Percentiles rank a stretch among this genome's conserved stretches.
phyloP scores from a whole-genome alignment of 2,113 vertebrate genomes.

The Psittacula cyanocephala region DNA sequence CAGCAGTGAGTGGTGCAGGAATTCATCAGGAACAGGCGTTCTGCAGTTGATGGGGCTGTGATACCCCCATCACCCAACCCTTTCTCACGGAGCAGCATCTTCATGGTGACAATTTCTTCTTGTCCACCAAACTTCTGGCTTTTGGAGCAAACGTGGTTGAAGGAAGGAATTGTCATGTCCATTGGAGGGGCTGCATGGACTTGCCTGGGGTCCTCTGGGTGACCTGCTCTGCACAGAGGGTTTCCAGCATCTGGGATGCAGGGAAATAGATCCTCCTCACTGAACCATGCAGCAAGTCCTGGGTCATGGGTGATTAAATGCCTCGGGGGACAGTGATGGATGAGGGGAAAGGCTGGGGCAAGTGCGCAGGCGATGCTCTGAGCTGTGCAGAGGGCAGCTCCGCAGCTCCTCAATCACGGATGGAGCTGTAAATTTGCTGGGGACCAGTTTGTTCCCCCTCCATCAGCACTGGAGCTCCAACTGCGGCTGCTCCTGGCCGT shows the following conservation, averaged over 20 bases:
- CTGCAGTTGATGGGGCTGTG: fast-evolving
- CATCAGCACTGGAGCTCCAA: fast-evolving
- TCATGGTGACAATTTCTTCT: not conserved
- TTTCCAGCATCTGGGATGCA: fast-evolving
- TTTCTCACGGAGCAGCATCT: not conserved
- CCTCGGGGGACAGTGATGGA: not conserved
- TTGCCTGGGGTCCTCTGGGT: fast-evolving
- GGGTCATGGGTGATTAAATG: fast-evolving
- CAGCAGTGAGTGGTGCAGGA: not conserved
- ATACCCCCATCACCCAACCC: not conserved
- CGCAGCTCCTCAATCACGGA: fast-evolving
- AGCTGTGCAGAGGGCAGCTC: not conserved
- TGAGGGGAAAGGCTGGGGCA: not conserved
- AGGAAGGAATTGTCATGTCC: not conserved
- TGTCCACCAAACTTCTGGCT: not conserved
- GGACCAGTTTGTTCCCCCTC: fast-evolving
- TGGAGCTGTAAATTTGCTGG: not conserved
- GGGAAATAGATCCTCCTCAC: not conserved
- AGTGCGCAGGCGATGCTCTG: not conserved
- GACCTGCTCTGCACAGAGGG: not conserved
- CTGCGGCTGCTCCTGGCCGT: fast-evolving
- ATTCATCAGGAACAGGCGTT: not conserved
- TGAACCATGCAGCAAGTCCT: not conserved
- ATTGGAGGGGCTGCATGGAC: no score
- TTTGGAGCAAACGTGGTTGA: not conserved